These are phyloP conservation scores for Atopsyche davidsoni DNA, from an alignment of 1,140 invertebrate genomes.

Conservation along the genomic window DNA sequence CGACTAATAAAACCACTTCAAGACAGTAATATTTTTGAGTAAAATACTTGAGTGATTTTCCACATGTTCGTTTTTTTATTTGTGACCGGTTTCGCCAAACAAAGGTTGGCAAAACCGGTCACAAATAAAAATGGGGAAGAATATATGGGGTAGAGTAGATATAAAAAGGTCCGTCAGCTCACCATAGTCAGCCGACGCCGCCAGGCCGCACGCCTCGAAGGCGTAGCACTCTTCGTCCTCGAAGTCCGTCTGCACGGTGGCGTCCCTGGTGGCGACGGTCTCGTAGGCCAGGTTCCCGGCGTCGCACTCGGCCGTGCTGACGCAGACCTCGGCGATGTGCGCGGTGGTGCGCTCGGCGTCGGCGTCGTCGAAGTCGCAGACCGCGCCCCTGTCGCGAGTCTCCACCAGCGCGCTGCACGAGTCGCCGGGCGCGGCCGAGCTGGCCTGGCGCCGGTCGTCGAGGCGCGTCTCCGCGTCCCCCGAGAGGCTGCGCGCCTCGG, in stretches of 20 bases:
- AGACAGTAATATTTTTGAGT: no score
- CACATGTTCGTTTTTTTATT: no score
- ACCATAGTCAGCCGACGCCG: slow-evolving; percentile 13
- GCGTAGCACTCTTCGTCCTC: slow-evolving; percentile 26
- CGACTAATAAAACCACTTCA: no score
- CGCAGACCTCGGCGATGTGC: slow-evolving; percentile 22
- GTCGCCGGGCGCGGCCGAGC: slow-evolving; percentile 63
- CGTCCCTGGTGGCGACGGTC: slow-evolving; percentile 14
- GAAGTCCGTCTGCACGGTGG: slow-evolving; percentile 26
- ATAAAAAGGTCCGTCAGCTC: slow-evolving; percentile 5
- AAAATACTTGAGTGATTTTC: no score
- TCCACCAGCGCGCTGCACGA: slow-evolving; percentile 58
- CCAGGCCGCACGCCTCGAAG: slow-evolving; percentile 14
- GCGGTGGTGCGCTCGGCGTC: slow-evolving; percentile 24
- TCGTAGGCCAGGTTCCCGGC: slow-evolving; percentile 6
- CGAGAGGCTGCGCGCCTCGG: slow-evolving; percentile 28
- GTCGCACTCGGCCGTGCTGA: slow-evolving; percentile 21
- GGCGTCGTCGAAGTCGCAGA: slow-evolving; percentile 33
- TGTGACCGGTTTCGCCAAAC: no score
- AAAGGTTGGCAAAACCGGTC: no score
- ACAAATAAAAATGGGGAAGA: no score
- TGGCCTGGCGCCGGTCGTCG: slow-evolving; percentile 62
- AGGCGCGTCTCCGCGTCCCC: slow-evolving; percentile 35
- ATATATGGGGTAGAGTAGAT: no score
- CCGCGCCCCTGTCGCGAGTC: slow-evolving; percentile 50